Evolutionary conservation across 2,113 vertebrate species (phyloP).

Genomic region (Channa maculata): DNA sequence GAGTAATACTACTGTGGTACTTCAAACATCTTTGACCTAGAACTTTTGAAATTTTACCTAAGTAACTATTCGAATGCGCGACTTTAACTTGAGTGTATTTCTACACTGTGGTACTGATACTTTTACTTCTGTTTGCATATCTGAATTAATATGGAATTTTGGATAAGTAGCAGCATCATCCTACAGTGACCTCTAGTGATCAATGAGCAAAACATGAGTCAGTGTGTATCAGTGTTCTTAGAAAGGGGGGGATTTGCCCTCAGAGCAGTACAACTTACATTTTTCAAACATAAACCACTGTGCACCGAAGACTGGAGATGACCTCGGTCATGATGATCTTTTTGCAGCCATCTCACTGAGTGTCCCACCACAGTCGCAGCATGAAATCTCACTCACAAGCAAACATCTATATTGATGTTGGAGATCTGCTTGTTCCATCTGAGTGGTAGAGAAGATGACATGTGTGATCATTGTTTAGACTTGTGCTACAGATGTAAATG

Average conservation of each 20-base stretch:
- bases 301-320: conserved; percentile 1
- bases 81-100: too few species aligned
- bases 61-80: not conserved
- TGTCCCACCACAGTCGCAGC: conserved; percentile 26
- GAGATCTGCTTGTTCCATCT: not conserved
- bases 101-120: too few species aligned
- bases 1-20: too few species aligned
- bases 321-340: conserved; percentile 35
- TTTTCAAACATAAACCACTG: not conserved
- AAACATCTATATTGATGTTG: not conserved
- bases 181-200: conserved; percentile 59
- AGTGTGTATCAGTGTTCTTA: not conserved
- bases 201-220: not conserved
- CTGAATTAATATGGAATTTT: not conserved
- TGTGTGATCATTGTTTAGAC: not conserved
- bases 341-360: conserved; percentile 30
- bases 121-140: not conserved
- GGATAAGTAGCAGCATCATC: not conserved
- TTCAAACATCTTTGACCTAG: too few species aligned
- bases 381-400: conserved; percentile 6
- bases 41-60: too few species aligned
- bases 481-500: not conserved
- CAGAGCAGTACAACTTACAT: not conserved
- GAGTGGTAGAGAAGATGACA: not conserved
- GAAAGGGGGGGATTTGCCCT: too few species aligned